phyloP scores from a whole-genome alignment of 2,888 invertebrate species.

The Parthenolecanium corni region DNA sequence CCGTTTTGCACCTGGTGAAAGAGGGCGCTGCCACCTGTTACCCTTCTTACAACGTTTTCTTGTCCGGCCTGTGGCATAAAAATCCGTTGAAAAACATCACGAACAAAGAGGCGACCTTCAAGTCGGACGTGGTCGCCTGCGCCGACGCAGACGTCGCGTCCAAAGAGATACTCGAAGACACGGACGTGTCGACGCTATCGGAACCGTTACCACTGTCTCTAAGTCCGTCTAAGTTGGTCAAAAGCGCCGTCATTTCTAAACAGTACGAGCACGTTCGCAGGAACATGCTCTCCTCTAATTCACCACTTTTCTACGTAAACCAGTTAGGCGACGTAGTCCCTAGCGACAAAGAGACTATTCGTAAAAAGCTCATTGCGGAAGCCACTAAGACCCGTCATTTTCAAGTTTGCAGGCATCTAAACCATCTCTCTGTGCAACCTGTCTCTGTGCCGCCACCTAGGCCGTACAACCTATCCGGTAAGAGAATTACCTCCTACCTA shows the following conservation, averaged over 20 bases:
- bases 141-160: not conserved
- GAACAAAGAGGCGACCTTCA: not conserved
- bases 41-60: constrained; percentile 9
- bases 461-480: constrained; percentile 33
- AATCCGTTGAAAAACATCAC: constrained; percentile 8
- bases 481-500: constrained; percentile 28
- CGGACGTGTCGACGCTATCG: not conserved
- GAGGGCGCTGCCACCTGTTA: constrained; percentile 14
- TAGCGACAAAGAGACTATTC: constrained; percentile 39
- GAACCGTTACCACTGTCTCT: constrained; percentile 12
- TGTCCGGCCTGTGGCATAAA: constrained; percentile 9
- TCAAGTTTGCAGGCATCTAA: constrained; percentile 36
- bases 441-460: constrained; percentile 33
- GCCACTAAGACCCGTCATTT: constrained; percentile 42
- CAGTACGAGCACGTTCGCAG: constrained; percentile 23
- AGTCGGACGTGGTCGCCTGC: not conserved
- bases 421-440: constrained; percentile 39
- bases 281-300: constrained; percentile 4
- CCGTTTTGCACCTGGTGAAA: constrained; percentile 22
- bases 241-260: constrained; percentile 42
- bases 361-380: constrained; percentile 41
- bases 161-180: not conserved
- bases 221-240: constrained; percentile 48
- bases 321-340: constrained; percentile 8
- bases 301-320: constrained; percentile 4